Evolutionary conservation across 1,140 invertebrate species (phyloP).

Genomic region (Drosophila sturtevanti): DNA sequence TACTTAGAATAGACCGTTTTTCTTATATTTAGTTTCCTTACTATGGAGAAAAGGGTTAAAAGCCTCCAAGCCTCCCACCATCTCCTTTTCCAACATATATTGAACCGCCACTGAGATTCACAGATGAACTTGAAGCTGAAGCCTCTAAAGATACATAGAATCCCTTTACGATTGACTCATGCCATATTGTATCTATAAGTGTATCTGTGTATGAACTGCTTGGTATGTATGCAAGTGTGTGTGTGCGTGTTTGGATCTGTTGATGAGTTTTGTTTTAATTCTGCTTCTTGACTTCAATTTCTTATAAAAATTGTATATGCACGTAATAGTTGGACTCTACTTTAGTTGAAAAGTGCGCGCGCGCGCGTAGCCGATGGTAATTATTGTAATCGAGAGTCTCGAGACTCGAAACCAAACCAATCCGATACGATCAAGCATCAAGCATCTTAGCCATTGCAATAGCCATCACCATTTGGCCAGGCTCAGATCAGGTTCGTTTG

Average conservation of each 20-base stretch:
- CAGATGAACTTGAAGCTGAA: constrained; percentile 1
- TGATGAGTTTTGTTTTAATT: constrained; percentile 82
- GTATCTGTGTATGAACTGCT: constrained; percentile 28
- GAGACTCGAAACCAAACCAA: constrained; percentile 72
- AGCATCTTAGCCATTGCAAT: constrained; percentile 2
- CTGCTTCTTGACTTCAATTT: constrained; percentile 80
- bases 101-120: constrained; percentile 3
- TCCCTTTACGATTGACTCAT: constrained; percentile 62
- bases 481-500: constrained; percentile 47
- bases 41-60: background rate
- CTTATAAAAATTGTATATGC: constrained; percentile 78
- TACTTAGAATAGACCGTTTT: too few species aligned
- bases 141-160: constrained; percentile 54
- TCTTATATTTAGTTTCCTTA: too few species aligned
- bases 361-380: constrained; percentile 82
- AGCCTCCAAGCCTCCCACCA: background rate
- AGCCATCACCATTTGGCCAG: constrained; percentile 12
- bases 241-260: constrained; percentile 41
- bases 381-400: constrained; percentile 81
- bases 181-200: constrained; percentile 21
- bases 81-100: too few species aligned
- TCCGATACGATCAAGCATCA: constrained; percentile 67
- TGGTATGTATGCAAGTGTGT: background rate
- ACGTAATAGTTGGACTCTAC: constrained; percentile 47
- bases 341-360: constrained; percentile 75